Evolutionary conservation across 2,888 invertebrate species (phyloP), one percentile per base, ranked within the genome.

Genomic region (Therioaphis trifolii): DNA sequence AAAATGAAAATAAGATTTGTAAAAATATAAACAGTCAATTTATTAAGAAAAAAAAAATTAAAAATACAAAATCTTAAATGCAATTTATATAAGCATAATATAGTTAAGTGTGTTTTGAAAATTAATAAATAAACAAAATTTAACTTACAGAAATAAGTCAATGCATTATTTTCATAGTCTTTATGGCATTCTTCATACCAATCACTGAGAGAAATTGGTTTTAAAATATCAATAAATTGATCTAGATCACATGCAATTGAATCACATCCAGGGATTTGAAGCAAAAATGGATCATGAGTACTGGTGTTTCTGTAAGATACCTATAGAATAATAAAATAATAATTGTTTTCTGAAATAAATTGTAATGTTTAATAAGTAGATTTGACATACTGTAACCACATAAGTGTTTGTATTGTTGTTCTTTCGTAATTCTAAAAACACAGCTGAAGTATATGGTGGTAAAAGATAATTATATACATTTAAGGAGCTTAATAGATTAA

Each of bases 391-490:
- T 88, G 91, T 90, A 63, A 92, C 89, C 84, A 89, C 82, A 66
- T 24, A 82, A 24, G 82, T 14, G 88, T 91, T 91, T 74, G 89
- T 89, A 0, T 89, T 86, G 43, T 88, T 87, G 86, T 90, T 89
- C 87, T 91, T 90, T 77, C 92, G 92, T 55, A 94, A 88, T 87
- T 94, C 94, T 69, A 94, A 89, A 69, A 94, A 87, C 0, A 91
- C 89, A 88, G 92, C 91, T 14, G 92, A 91, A 27, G 91, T 92
- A 87, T 93, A 94, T 27, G 90, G 90, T 0, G 94, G 94, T 85
- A 92, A 88, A 87, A 92, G 92, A 9, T 89, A 88, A 85, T 93
- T 91, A 91, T 92, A 94, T 5, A 93, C 89, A 63, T 91, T 90
- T 52, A 95, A 88, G 0, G 92, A 91, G 46, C 91, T 89, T 82